Conservation (phyloP, 1,140 invertebrate species). For the Scaptomyza hsui region DNA sequence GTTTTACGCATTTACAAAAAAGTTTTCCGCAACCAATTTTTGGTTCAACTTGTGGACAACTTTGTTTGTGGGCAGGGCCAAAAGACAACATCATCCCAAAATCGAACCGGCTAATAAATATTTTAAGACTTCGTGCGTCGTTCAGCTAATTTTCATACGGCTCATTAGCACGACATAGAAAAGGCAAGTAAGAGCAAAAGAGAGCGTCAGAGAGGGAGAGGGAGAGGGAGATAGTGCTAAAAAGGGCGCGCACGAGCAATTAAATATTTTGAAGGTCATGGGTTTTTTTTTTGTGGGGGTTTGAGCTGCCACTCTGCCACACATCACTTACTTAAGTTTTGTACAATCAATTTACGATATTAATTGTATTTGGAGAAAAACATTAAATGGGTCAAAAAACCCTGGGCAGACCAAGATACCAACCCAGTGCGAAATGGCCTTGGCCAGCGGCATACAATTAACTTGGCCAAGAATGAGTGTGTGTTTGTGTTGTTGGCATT, state of each 20-base stretch:
- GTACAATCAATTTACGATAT: slow-evolving; percentile 13
- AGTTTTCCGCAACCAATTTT: slow-evolving; percentile 40
- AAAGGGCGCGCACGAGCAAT: slow-evolving; percentile 27
- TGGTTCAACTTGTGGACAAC: slow-evolving; percentile 42
- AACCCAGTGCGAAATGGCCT: background rate
- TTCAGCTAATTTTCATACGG: slow-evolving; percentile 35
- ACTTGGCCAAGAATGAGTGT: slow-evolving; percentile 29
- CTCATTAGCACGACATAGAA: slow-evolving; percentile 27
- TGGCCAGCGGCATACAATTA: background rate
- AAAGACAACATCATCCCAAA: slow-evolving; percentile 10
- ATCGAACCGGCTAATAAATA: slow-evolving; percentile 33
- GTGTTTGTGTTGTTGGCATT: slow-evolving; percentile 6
- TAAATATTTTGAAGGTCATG: slow-evolving; percentile 36
- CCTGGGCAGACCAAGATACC: background rate
- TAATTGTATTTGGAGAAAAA: slow-evolving; percentile 6
- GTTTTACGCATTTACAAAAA: slow-evolving; percentile 77
- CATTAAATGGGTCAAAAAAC: slow-evolving; percentile 16
- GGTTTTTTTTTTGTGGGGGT: background rate
- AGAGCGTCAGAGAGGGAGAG: background rate
- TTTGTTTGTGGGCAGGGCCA: slow-evolving; percentile 35
- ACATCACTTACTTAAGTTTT: background rate
- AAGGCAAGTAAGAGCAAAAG: background rate
- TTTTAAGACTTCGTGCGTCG: slow-evolving; percentile 34
- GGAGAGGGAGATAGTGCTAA: background rate
- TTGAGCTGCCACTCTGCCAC: background rate